Conservation (phyloP, 2,797 vertebrate species). For the Rhabdomys pumilio region DNA sequence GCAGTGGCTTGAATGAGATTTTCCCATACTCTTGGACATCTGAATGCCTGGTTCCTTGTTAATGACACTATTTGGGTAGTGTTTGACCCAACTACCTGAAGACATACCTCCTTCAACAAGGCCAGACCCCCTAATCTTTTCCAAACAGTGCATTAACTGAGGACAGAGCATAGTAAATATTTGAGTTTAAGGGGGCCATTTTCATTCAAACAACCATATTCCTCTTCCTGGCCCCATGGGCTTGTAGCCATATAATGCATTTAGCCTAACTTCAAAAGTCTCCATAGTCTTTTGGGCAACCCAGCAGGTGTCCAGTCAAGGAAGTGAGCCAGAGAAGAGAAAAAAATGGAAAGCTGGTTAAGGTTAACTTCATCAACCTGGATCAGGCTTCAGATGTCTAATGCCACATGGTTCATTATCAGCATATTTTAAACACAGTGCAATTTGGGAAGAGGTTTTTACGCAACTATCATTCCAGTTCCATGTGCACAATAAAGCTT, state of each 20-base stretch:
- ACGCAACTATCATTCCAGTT: neutral
- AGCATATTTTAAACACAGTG: neutral
- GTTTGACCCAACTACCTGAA: neutral
- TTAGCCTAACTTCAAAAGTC: neutral
- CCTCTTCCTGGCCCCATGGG: neutral
- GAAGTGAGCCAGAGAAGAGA: neutral
- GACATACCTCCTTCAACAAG: neutral
- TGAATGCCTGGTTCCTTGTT: neutral
- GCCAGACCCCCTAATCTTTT: neutral
- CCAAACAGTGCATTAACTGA: neutral
- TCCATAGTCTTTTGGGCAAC: neutral
- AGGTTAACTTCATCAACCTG: neutral
- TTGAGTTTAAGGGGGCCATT: neutral
- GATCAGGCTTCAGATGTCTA: neutral
- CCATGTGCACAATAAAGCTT: neutral
- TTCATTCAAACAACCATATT: neutral
- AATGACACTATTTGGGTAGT: neutral
- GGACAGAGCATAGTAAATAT: neutral
- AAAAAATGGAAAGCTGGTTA: neutral
- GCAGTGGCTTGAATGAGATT: neutral
- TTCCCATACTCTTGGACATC: neutral
- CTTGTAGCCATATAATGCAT: neutral
- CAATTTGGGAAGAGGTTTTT: neutral
- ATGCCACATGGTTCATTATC: neutral
- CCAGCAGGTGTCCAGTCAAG: neutral